These are phyloP conservation scores for Tethya wilhelma DNA, from an alignment of 37 sponge, comb jelly and placozoan genomes.

Conservation along the genomic window DNA sequence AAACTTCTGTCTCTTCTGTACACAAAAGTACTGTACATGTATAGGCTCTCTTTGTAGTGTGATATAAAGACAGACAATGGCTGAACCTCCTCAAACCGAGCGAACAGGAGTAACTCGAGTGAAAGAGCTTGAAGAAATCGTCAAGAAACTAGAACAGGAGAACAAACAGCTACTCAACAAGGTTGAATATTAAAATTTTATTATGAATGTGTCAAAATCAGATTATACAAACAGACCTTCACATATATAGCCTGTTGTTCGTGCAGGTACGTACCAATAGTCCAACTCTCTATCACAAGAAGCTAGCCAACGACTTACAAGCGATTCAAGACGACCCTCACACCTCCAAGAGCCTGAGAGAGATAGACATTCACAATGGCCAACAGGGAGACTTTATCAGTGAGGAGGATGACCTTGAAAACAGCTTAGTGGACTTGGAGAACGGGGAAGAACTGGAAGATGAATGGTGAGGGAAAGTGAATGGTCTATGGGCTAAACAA, in stretches of 20 bases:
- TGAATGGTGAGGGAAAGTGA: slow-evolving; percentile 38
- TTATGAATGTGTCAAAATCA: too few species aligned
- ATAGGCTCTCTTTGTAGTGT: neutral
- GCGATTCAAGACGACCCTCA: neutral
- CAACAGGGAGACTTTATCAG: neutral
- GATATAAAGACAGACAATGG: neutral
- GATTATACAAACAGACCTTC: too few species aligned
- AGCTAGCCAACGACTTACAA: neutral
- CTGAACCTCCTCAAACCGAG: neutral
- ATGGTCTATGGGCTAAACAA: neutral
- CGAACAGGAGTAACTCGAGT: neutral
- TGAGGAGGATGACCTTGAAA: slow-evolving; percentile 30
- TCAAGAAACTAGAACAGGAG: slow-evolving; percentile 46
- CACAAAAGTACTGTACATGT: too few species aligned
- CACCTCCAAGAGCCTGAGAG: neutral
- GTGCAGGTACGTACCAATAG: slow-evolving; percentile 8
- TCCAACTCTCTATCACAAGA: neutral
- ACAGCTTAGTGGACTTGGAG: slow-evolving; percentile 1
- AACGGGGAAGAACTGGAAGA: slow-evolving; percentile 20
- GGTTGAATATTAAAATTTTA: too few species aligned
- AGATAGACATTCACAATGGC: neutral
- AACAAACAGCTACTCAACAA: slow-evolving; percentile 60
- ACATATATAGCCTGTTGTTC: too few species aligned
- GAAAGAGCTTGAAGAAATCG: slow-evolving; percentile 66
- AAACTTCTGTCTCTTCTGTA: neutral